Base-by-base conservation (phyloP, 53 echinoderm and acorn worm genomes). In the Holothuria scabra region DNA sequence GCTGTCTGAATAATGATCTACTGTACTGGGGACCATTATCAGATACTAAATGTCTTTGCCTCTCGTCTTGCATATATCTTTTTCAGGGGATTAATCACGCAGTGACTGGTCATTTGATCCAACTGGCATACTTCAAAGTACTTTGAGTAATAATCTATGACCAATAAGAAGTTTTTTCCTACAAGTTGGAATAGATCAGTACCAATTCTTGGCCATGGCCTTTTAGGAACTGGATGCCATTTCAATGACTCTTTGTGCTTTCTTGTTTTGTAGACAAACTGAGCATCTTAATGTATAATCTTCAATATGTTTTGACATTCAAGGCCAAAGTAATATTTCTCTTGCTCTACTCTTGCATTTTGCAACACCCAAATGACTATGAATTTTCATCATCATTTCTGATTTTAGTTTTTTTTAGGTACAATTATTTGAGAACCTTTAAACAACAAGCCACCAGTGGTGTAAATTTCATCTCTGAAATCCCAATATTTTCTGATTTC, bases 41-140 rank as follows among this genome's bases (percentile, higher is more conserved):
- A 0, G 31, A 66, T 18, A 87, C 35, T 35, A 35, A 35, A 35
- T 4, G 3, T 35, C 6, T 6, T 35, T 3, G 35, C n/a, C 76
- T 81, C 85, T 21, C 85, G 89, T 12, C 89, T 11, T 46, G 85
- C 79, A 85, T 85, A 84, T 0, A 89, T 75, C 6, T 44, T 14
- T 72, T 82, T 82, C 46, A 90, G 67, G 24, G 60, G 20, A 20
- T 80, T 86, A 28, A 90, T 82, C 22, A 90, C 83, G 22, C 61
- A 57, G 29, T 80, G 31, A 48, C 80, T 88, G 11, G 74, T 74
- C 18, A 74, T 84, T 37, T 21, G 59, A 9, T 21, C 20, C 38
- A 72, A 63, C n/a, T 28, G n/a, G 34, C 65, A 26, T 8, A 87
- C 71, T 69, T 66, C 81, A 56, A 82, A 12, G 68, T 32, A 67